Conservation (phyloP, 2,113 vertebrate species). For the Xenus cinereus region DNA sequence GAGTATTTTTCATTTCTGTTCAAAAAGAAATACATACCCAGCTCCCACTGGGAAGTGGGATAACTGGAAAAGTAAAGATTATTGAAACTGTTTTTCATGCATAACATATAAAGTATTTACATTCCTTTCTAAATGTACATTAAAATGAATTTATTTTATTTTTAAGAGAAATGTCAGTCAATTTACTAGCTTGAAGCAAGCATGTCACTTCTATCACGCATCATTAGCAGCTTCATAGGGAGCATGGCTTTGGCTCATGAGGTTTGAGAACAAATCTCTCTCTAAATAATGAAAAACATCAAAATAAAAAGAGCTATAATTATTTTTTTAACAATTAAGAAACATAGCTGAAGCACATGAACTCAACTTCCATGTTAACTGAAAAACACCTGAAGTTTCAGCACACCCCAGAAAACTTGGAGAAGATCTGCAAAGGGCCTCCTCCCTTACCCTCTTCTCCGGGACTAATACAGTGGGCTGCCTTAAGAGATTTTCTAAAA, state of each 20-base stretch:
- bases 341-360: neutral
- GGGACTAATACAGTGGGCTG: fast-evolving
- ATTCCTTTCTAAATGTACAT: neutral
- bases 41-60: neutral
- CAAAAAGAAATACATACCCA: neutral
- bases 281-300: neutral
- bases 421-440: neutral
- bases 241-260: neutral
- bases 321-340: neutral
- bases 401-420: neutral
- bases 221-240: neutral
- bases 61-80: neutral
- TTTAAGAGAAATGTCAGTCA: neutral
- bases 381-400: neutral
- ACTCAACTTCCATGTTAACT: neutral
- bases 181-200: neutral
- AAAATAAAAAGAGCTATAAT: neutral
- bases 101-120: neutral
- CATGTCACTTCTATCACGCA: neutral
- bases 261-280: neutral
- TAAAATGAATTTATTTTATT: neutral
- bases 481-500: neutral
- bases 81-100: neutral
- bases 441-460: neutral
- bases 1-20: neutral